These are phyloP conservation scores for Crocuta crocuta DNA, from an alignment of 2,113 vertebrate species.

Conservation along the genomic window DNA sequence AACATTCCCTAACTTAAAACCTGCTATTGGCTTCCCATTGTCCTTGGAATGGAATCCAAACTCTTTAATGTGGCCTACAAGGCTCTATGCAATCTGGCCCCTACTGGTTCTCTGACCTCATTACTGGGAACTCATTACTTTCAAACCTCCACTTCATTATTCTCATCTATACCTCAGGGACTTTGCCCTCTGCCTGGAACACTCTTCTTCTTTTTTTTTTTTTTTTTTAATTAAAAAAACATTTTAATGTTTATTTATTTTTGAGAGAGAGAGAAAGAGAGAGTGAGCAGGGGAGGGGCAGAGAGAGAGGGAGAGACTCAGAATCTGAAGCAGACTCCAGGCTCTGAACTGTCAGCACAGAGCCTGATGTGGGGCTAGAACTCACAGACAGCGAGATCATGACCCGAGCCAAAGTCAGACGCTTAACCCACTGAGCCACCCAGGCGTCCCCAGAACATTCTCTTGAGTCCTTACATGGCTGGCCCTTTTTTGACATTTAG, in stretches of 20 bases:
- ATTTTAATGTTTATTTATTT: no score
- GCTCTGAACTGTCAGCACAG: no score
- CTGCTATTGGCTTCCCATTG: background rate
- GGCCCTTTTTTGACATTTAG: background rate
- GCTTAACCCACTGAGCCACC: no score
- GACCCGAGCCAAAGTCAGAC: no score
- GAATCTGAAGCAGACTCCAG: no score
- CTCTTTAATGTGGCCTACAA: background rate
- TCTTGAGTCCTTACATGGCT: background rate
- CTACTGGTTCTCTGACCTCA: background rate
- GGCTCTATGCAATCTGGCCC: background rate
- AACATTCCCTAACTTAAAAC: background rate
- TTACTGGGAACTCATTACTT: background rate
- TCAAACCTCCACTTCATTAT: background rate
- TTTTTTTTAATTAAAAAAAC: no score
- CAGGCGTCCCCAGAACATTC: no score
- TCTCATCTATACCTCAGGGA: background rate
- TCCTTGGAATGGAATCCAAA: background rate
- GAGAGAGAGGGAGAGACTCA: no score
- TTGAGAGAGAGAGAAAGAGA: no score
- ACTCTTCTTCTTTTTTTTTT: background rate
- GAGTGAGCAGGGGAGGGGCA: no score
- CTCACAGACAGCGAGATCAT: no score
- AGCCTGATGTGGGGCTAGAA: no score
- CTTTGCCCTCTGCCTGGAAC: background rate